Evolutionary conservation across 2,113 vertebrate species (phyloP), one percentile per base, ranked within the genome.

Genomic region (Hippoglossus stenolepis): DNA sequence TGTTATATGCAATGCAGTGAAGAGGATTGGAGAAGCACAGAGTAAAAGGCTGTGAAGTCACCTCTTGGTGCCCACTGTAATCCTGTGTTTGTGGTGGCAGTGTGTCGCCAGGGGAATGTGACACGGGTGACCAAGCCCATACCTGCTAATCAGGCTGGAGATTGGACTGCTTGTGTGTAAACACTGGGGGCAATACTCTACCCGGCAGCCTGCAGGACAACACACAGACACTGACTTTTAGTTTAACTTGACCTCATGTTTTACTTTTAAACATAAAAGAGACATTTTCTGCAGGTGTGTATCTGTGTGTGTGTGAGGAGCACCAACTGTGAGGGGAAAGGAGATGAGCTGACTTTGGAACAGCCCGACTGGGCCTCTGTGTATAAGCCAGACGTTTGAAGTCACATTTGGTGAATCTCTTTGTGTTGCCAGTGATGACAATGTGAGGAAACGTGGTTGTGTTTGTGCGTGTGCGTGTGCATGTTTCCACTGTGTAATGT

Each of bases 111-210:
- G 61, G 75, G 84, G 79, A 89, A 87, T 89, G 83, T 71, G 87
- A 91, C 86, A 90, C 54, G 83, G 90, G 84, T 87, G 85, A 91
- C 81, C 81, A 85, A 91, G 84, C 88, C 86, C 90, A 80, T 77
- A 79, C 75, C 49, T 68, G 83, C 70, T 75, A 88, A 92, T 92
- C 87, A 70, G 77, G 51, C 83, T 84, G 70, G 59, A 88, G 91
- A 91, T 93, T 90, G 90, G 73, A 35, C 73, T 53, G 70, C 79
- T 91, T 90, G 86, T 85, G 71, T 89, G 83, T 90, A 92, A 94
- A 93, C 88, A 92, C 45, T 57, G 62, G 62, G 40, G 2, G 11
- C 11, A 11, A 11, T 43, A 43, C 40, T 43, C 40, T 43, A 43
- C 40, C 10, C 12, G 40, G 40, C 12, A 43, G 40, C 40, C 40